Conservation (phyloP, 2,113 vertebrate species). For the Nothocercus nigrocapillus region DNA sequence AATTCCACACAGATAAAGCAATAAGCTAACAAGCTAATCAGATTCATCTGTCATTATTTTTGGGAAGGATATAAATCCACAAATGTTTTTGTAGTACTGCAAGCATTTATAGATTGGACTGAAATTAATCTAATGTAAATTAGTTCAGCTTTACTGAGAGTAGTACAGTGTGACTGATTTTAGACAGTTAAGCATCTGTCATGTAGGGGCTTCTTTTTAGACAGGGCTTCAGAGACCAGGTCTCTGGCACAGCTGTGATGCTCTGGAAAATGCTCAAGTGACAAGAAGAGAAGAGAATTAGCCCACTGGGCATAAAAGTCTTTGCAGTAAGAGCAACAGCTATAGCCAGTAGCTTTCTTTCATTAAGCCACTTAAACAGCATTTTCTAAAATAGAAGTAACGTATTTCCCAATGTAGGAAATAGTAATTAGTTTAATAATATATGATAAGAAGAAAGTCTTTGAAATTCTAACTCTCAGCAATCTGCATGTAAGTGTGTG, state of each 20-base stretch:
- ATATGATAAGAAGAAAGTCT: conserved; percentile 10
- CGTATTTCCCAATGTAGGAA: background rate
- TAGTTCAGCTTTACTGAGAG: background rate
- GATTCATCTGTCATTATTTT: background rate
- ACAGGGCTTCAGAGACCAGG: background rate
- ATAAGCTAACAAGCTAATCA: background rate
- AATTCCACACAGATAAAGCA: background rate
- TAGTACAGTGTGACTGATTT: background rate
- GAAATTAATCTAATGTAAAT: background rate
- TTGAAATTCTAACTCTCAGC: background rate
- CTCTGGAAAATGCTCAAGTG: background rate
- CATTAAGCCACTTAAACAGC: background rate
- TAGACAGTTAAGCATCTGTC: background rate
- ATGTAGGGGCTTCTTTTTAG: background rate
- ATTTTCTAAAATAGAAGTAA: conserved; percentile 25
- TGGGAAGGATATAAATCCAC: background rate
- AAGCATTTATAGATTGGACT: background rate
- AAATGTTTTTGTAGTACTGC: background rate
- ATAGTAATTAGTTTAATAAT: conserved; percentile 6
- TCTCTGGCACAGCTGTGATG: background rate
- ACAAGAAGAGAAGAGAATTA: background rate
- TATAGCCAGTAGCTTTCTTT: background rate
- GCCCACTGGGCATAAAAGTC: background rate
- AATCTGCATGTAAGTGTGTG: background rate
- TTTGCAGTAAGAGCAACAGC: background rate